These are phyloP conservation scores for Ceyx margarethae DNA, from an alignment of 2,113 vertebrate species.

Conservation along the genomic window DNA sequence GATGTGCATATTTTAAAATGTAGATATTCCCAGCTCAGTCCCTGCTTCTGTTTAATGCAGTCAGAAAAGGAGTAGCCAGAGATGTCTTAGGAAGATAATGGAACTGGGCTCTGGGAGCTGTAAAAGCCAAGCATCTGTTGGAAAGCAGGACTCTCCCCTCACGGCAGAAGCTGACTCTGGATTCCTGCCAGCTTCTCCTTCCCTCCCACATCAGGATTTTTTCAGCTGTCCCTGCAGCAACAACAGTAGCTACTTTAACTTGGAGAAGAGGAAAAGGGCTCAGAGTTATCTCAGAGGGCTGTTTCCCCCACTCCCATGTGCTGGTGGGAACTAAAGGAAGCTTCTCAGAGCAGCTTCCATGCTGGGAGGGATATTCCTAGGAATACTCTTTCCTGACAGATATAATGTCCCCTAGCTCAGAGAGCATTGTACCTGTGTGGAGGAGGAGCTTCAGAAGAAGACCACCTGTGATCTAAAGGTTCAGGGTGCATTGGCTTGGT, in stretches of 20 bases:
- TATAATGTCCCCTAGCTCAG: background rate
- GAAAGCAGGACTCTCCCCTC: conserved; percentile 5
- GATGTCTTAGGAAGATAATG: conserved; percentile 29
- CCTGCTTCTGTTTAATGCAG: background rate
- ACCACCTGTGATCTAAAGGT: background rate
- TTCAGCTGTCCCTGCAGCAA: conserved; percentile 31
- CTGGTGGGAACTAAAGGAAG: background rate
- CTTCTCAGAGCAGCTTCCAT: background rate
- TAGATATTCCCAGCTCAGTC: background rate
- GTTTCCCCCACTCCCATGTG: background rate
- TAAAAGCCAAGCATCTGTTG: conserved; percentile 33
- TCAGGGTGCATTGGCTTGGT: background rate
- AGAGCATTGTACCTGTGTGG: background rate
- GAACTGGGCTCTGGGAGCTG: background rate
- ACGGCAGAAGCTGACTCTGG: conserved; percentile 29
- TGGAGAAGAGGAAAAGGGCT: background rate
- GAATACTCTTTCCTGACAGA: accelerated
- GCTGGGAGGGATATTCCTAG: background rate
- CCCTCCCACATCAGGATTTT: background rate
- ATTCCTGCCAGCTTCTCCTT: conserved; percentile 42
- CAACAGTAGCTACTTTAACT: background rate
- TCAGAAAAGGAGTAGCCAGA: conserved; percentile 7
- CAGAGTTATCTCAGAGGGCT: background rate
- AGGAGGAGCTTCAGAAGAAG: background rate
- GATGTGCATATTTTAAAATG: background rate